Conservation (phyloP, 2,888 invertebrate genomes). For the Acleris laterana region DNA sequence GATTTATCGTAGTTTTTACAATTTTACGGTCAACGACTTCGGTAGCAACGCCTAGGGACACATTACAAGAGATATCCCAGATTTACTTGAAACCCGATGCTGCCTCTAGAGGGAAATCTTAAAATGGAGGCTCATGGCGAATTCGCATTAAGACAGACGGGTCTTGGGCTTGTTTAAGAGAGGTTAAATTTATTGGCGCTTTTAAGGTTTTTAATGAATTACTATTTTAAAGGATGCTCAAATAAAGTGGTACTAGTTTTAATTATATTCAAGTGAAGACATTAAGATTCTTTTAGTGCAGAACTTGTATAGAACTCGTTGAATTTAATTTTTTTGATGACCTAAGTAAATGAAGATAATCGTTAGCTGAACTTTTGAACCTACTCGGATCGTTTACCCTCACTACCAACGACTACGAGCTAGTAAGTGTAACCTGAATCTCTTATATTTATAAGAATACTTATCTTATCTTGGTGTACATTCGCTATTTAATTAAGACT, state of each 20-base stretch:
- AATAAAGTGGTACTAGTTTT: too few relatives aligned
- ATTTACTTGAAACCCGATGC: slow-evolving; percentile 80
- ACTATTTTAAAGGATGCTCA: slow-evolving; percentile 16
- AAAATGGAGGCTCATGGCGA: slow-evolving; percentile 64
- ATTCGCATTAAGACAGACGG: slow-evolving; percentile 34
- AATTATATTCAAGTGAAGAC: background rate
- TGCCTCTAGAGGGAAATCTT: slow-evolving; percentile 77
- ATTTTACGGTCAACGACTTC: slow-evolving; percentile 81
- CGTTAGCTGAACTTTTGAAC: too few relatives aligned
- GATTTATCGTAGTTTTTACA: slow-evolving; percentile 83
- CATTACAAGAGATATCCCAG: slow-evolving; percentile 78
- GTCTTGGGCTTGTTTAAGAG: slow-evolving; percentile 25
- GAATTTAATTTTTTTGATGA: too few relatives aligned
- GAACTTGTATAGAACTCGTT: too few relatives aligned
- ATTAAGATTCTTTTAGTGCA: too few relatives aligned
- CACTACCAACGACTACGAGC: too few relatives aligned
- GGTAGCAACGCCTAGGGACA: slow-evolving; percentile 71
- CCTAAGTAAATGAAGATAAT: too few relatives aligned
- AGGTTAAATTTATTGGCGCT: slow-evolving; percentile 30
- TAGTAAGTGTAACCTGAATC: too few relatives aligned
- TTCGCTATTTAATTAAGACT: too few relatives aligned
- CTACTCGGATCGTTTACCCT: too few relatives aligned
- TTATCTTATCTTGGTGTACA: background rate
- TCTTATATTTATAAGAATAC: too few relatives aligned
- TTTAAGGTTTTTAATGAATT: slow-evolving; percentile 17